Percentiles rank a stretch among this genome's conserved stretches.
Conservation (phyloP, 2,797 vertebrate species). For the Petrocephalus sullivani region DNA sequence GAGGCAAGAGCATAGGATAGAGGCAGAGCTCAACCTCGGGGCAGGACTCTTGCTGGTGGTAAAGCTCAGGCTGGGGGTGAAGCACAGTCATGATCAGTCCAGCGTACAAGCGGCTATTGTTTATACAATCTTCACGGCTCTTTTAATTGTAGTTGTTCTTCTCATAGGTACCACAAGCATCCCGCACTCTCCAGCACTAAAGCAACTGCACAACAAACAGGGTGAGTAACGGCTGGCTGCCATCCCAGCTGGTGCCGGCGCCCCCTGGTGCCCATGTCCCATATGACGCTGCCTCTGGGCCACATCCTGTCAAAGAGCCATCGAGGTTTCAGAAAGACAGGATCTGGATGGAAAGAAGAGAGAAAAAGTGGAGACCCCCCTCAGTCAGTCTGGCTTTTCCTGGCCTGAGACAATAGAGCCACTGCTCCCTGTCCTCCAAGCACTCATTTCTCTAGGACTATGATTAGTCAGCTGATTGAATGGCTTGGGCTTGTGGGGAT, state of each 20-base stretch:
- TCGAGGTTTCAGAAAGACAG: not conserved
- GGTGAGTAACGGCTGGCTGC: slow-evolving; percentile 63
- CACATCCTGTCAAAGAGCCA: not conserved
- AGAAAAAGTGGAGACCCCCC: slow-evolving; percentile 52
- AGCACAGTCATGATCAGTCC: not conserved
- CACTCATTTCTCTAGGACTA: slow-evolving; percentile 70
- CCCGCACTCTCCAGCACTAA: slow-evolving; percentile 73
- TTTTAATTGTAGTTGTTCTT: slow-evolving; percentile 77
- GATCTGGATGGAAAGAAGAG: slow-evolving; percentile 43
- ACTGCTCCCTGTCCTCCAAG: slow-evolving; percentile 64
- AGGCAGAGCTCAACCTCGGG: too few species aligned
- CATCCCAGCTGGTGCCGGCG: slow-evolving; percentile 16
- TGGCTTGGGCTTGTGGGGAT: slow-evolving; percentile 56
- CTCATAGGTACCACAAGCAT: slow-evolving; percentile 72
- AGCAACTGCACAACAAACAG: slow-evolving; percentile 76
- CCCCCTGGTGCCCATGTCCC: not conserved
- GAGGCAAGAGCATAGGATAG: too few species aligned
- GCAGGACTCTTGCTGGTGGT: too few species aligned
- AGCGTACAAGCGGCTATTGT: slow-evolving; percentile 52
- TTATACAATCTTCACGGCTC: slow-evolving; percentile 58
- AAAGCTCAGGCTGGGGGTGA: too few species aligned
- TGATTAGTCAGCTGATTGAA: slow-evolving; percentile 61
- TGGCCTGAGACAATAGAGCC: slow-evolving; percentile 67
- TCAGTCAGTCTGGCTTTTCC: slow-evolving; percentile 48
- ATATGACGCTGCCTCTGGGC: not conserved